Evolutionary conservation across 2,797 vertebrate genomes (phyloP), one percentile per base, ranked within the genome.

Genomic region (Poeciliopsis presidionis): DNA sequence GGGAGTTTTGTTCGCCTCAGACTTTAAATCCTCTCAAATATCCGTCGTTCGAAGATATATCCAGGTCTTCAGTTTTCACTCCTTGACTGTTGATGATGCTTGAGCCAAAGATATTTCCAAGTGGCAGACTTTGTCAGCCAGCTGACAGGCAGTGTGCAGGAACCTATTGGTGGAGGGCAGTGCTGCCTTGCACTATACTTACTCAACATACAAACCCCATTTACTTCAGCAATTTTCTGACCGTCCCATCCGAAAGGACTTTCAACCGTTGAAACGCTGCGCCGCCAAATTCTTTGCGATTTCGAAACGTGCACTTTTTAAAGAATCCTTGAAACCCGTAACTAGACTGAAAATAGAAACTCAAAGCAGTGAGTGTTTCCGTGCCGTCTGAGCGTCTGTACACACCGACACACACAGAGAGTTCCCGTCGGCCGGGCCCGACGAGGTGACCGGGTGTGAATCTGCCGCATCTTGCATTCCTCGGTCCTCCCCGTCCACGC

Each of bases 361-460:
- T 30, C 12, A 7, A 14, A 47, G 25, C 13, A 5, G 6, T 16
- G 36, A 14, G 6, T 43, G 36, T 70, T 33, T 61, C 30, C 16
- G 13, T 65, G 33, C 61, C 39, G 8, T 65, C 61, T 63, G 30
- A 63, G 18, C 7, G 20, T 36, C 16, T 20, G 46, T 28, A 51
- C 39, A 63, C 55, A 75, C 53, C 72, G 55, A 59, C 78, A 72
- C 72, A 72, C 72, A 76, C 74, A 22, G 30, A n/a, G 53, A 45
- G 75, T 80, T 84, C 78, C 82, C 73, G 78, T 86, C 81, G 47
- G 65, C 79, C 81, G 47, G 76, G 30, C 85, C 79, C 84, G 86
- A 91, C 90, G 90, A 90, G 83, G 84, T 81, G 87, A 84, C 69
- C 9, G 30, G 77, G 80, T 79, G 87, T 84, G 81, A 88, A 87